Conservation (phyloP, 2,113 vertebrate species). For the Coptodon rendalli region DNA sequence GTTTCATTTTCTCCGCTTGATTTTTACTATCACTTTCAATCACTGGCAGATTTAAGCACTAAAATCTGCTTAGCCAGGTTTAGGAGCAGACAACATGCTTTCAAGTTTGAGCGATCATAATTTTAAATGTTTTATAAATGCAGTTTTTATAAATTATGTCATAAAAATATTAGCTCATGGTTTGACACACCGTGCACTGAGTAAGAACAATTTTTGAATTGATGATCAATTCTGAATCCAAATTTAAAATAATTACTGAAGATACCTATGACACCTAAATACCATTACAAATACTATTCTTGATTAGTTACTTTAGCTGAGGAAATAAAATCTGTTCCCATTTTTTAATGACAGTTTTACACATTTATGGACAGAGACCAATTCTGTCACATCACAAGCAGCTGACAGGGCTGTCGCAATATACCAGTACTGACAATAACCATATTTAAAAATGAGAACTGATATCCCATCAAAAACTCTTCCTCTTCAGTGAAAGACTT, state of each 20-base stretch:
- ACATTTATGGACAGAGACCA: neutral
- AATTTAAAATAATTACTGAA: neutral
- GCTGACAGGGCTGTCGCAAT: neutral
- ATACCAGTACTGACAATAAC: neutral
- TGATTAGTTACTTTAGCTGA: neutral
- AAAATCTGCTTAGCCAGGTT: neutral
- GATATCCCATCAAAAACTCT: neutral
- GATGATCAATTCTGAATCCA: neutral
- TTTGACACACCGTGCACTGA: neutral
- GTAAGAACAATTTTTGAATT: neutral
- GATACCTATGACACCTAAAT: neutral
- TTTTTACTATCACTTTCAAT: neutral
- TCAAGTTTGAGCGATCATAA: neutral
- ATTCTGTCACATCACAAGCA: neutral
- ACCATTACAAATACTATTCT: neutral
- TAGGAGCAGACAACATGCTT: neutral
- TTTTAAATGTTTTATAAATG: fast-evolving
- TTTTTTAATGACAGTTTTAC: neutral
- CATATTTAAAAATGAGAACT: neutral
- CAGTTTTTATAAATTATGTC: neutral
- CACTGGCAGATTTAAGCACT: neutral
- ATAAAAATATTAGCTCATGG: neutral
- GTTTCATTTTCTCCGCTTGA: neutral
- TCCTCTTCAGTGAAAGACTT: neutral
- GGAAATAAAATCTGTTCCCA: neutral